These are phyloP conservation scores for Erynnis tages DNA, from an alignment of 2,888 invertebrate genomes.

Conservation along the genomic window DNA sequence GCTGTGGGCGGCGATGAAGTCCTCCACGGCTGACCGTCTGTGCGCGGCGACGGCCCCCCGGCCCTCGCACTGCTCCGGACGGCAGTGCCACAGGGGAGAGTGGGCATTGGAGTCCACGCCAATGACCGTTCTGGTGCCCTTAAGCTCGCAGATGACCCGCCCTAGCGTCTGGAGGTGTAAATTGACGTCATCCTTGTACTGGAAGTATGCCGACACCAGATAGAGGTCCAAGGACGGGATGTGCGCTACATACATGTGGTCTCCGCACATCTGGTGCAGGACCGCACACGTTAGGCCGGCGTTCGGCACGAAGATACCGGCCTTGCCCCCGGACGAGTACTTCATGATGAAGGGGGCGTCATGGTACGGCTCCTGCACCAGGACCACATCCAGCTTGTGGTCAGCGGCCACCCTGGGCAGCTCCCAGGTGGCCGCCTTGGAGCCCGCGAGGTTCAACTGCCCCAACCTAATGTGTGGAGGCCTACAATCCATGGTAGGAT, in stretches of 20 bases:
- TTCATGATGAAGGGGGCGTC: too few relatives aligned
- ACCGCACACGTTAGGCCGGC: conserved; percentile 23
- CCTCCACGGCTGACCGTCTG: not conserved
- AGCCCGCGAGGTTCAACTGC: too few relatives aligned
- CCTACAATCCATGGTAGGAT: too few relatives aligned
- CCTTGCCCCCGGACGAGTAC: too few relatives aligned
- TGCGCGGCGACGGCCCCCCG: not conserved
- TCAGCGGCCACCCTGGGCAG: too few relatives aligned
- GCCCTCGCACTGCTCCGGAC: conserved; percentile 1
- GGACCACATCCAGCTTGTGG: too few relatives aligned
- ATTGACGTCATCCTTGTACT: conserved; percentile 32
- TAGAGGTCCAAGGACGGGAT: too few relatives aligned
- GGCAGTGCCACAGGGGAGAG: conserved; percentile 38
- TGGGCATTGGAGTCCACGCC: conserved; percentile 38
- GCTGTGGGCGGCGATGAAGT: not conserved
- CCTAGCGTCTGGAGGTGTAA: conserved; percentile 31
- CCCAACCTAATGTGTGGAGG: too few relatives aligned
- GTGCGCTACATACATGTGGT: conserved; percentile 32
- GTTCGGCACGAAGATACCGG: too few relatives aligned
- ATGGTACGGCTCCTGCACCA: too few relatives aligned
- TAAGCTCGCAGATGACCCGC: conserved; percentile 19
- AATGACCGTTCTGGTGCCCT: conserved; percentile 23
- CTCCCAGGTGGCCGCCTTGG: too few relatives aligned
- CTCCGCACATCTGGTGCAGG: conserved; percentile 29
- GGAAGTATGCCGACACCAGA: conserved; percentile 34